Conservation (phyloP, 2,888 invertebrate species). For the Laothoe populi region DNA sequence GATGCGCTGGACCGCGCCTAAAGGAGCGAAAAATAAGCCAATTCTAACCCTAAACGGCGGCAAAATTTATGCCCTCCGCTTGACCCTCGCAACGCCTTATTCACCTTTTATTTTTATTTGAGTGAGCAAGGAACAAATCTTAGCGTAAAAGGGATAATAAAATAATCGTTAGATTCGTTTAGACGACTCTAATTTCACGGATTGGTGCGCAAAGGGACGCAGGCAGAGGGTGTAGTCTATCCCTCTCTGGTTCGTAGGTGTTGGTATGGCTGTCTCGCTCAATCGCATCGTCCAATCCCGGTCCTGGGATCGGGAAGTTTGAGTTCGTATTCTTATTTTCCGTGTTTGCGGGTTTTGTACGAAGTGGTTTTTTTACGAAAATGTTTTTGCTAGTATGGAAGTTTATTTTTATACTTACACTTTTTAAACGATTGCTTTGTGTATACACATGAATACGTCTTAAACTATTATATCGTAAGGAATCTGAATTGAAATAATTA, state of each 20-base stretch:
- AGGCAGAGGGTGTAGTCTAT: constrained; percentile 60
- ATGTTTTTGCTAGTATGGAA: constrained; percentile 41
- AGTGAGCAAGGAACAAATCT: constrained; percentile 85
- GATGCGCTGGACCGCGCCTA: constrained; percentile 60
- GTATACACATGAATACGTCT: not conserved
- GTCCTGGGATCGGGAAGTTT: constrained; percentile 53
- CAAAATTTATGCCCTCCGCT: constrained; percentile 74
- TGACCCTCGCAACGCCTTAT: constrained; percentile 80
- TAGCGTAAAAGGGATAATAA: constrained; percentile 84
- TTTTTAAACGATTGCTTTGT: constrained; percentile 52
- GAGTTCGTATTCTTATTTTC: constrained; percentile 62
- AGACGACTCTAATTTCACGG: constrained; percentile 84
- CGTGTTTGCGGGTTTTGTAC: constrained; percentile 67
- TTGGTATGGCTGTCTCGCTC: constrained; percentile 50
- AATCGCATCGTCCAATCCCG: constrained; percentile 61
- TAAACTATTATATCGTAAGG: too few species aligned
- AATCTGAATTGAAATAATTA: too few species aligned
- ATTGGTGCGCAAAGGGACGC: constrained; percentile 80
- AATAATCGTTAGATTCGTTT: constrained; percentile 85
- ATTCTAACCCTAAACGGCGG: constrained; percentile 72
- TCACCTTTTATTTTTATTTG: constrained; percentile 85
- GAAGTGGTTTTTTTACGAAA: constrained; percentile 42
- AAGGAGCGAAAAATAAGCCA: constrained; percentile 79
- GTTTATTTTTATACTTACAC: constrained; percentile 55
- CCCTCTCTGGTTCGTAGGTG: constrained; percentile 48